These are phyloP conservation scores for Sitta europaea DNA, from an alignment of 2,113 vertebrate genomes.

Conservation along the genomic window DNA sequence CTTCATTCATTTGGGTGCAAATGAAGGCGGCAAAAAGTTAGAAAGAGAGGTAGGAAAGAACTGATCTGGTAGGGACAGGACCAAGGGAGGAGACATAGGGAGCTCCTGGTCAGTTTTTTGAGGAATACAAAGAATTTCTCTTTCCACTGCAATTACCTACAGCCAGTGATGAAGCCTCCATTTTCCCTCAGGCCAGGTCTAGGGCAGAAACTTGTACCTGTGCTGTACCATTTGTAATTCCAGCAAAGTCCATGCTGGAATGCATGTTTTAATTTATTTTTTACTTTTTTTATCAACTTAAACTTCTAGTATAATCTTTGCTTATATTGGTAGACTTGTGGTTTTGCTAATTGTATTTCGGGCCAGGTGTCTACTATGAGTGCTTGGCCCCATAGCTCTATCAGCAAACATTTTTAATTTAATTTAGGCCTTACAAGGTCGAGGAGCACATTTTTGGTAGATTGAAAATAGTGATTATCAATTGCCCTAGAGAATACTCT, in stretches of 20 bases:
- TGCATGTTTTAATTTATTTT: background rate
- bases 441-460: background rate
- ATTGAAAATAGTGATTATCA: background rate
- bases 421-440: background rate
- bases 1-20: background rate
- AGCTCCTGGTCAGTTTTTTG: background rate
- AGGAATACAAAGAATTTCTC: background rate
- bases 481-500: background rate
- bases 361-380: background rate
- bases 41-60: background rate
- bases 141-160: background rate
- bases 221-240: background rate
- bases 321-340: background rate
- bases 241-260: background rate
- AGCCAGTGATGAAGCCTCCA: background rate
- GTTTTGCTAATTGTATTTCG: background rate
- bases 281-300: background rate
- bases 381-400: background rate
- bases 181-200: background rate
- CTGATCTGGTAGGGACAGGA: background rate
- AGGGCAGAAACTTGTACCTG: background rate
- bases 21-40: background rate
- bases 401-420: background rate
- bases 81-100: background rate
- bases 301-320: background rate